Evolutionary conservation across 2,113 vertebrate genomes (phyloP).

Genomic region (Gila orcuttii): DNA sequence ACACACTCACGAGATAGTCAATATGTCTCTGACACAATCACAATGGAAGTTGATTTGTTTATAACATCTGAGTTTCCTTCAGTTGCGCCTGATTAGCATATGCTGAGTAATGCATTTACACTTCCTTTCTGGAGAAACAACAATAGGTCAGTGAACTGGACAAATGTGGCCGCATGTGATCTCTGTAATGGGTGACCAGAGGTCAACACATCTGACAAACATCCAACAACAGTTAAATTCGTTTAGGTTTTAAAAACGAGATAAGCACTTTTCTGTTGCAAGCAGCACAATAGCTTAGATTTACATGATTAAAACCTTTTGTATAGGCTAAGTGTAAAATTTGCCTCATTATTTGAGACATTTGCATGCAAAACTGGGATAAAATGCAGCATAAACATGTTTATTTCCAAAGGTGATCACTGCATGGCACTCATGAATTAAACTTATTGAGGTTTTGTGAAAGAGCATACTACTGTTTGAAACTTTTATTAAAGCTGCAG

Average conservation of each 20-base stretch:
- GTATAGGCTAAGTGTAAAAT: too few species aligned
- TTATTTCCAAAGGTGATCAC: too few species aligned
- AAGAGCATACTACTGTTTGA: background rate
- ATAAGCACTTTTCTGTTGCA: background rate
- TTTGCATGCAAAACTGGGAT: too few species aligned
- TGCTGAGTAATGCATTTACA: slow-evolving; percentile 46
- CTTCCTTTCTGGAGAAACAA: slow-evolving; percentile 55
- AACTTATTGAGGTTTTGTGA: background rate
- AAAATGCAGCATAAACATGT: too few species aligned
- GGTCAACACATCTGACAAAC: slow-evolving; percentile 45
- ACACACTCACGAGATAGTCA: slow-evolving; percentile 3
- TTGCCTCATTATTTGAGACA: too few species aligned
- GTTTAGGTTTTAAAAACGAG: background rate
- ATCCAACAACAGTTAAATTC: slow-evolving; percentile 17
- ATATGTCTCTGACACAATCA: slow-evolving; percentile 30
- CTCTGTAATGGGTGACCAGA: slow-evolving; percentile 28
- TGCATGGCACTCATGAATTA: too few species aligned
- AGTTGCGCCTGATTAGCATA: slow-evolving; percentile 38
- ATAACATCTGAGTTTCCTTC: slow-evolving; percentile 34
- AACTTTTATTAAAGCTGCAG: background rate
- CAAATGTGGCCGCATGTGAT: slow-evolving; percentile 16
- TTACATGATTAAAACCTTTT: too few species aligned
- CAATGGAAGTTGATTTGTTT: slow-evolving; percentile 42
- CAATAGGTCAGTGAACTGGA: slow-evolving; percentile 35
- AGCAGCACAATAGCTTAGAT: background rate